Evolutionary conservation across 2,888 invertebrate genomes (phyloP), one percentile per base, ranked within the genome.

Genomic region (Mellilla xanthometata): DNA sequence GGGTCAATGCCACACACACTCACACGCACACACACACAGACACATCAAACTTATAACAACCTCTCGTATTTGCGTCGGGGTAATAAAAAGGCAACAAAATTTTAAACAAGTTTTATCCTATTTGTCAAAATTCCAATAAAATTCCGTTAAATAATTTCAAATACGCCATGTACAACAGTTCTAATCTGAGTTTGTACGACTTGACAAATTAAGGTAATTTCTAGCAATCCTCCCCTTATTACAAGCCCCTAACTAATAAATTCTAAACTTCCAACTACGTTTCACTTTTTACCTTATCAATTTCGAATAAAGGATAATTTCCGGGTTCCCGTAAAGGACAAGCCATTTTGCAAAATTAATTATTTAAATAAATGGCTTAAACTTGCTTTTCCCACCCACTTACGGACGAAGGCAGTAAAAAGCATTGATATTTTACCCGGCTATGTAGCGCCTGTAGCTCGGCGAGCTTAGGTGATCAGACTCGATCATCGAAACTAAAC

Each of bases 281-380:
- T 36, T 36, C 22, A 36, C 28, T 36, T 36, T 36, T 36, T 36
- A 28, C 36, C 19, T 36, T 36, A 36, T 36, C 27, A 36, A 36
- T 36, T 36, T 28, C 36, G 27, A 36, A 36, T 36, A 36, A 36
- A 27, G 28, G 27, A 28, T 36, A 36, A 36, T 36, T 28, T 36
- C 36, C 36, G 36, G 36, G 36, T 29, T 22, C 19, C 12, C 19
- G 28, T 28, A 28, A 19, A 22, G 35, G 35, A 36, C 28, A 28
- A 28, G 22, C 28, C 28, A 19, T 36, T 35, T 35, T 35, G 27
- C 35, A 11, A 28, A 36, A 36, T 36, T 36, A 36, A 36, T 36
- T 36, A 36, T 36, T 28, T 28, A 28, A 15, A 36, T 28, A 19
- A 36, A 36, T 36, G 36, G 28, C 28, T 22, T 7, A 36, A 35